These are phyloP conservation scores for Alloplasta piceator DNA, from an alignment of 2,888 invertebrate genomes.

Conservation along the genomic window DNA sequence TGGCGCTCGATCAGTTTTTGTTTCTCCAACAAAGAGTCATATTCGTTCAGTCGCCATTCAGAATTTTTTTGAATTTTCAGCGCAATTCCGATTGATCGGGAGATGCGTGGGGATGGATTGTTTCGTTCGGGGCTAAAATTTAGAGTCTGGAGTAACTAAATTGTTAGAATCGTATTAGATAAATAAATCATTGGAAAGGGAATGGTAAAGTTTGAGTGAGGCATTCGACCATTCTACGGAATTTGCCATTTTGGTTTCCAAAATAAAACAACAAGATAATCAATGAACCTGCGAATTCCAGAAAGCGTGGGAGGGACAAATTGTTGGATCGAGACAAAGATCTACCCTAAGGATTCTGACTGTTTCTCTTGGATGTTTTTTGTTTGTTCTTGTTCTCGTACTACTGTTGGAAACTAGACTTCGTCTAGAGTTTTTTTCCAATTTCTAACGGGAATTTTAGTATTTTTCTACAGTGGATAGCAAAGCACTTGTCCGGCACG, in stretches of 20 bases:
- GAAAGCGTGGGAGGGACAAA: neutral
- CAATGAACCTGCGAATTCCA: slow-evolving; percentile 6
- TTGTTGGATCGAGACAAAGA: neutral
- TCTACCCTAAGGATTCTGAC: slow-evolving; percentile 5
- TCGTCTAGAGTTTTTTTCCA: neutral
- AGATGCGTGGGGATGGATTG: too few relatives aligned
- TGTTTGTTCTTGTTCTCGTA: neutral
- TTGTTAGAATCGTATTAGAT: too few relatives aligned
- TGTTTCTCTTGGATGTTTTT: neutral
- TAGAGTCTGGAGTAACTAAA: too few relatives aligned
- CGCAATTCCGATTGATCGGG: too few relatives aligned
- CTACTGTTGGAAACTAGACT: too few relatives aligned
- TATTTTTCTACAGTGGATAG: slow-evolving; percentile 69
- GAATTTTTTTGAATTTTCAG: too few relatives aligned
- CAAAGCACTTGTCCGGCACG: slow-evolving; percentile 70
- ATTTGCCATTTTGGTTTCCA: too few relatives aligned
- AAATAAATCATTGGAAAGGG: too few relatives aligned
- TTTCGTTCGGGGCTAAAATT: too few relatives aligned
- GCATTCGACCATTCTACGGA: too few relatives aligned
- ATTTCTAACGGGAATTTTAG: slow-evolving; percentile 45
- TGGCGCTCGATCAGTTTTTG: slow-evolving; percentile 9
- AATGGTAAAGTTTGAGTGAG: too few relatives aligned
- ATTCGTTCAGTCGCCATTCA: neutral
- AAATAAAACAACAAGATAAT: neutral
- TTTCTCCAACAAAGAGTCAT: neutral